These are phyloP conservation scores for Akabosia matsudoensis DNA, from an alignment of 1,140 invertebrate species.

Conservation along the genomic window DNA sequence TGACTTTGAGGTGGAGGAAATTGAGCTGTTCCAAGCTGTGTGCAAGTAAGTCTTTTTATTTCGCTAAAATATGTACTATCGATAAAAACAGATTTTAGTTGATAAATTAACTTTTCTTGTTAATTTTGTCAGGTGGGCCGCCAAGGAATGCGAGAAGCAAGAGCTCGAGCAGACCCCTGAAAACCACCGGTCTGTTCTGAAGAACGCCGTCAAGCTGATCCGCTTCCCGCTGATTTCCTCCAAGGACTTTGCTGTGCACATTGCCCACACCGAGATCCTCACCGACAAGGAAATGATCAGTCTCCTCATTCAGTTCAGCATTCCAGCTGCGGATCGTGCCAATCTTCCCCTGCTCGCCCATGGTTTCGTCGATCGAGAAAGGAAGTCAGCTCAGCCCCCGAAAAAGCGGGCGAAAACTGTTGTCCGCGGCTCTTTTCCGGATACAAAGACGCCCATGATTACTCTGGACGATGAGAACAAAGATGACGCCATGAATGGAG, in stretches of 20 bases:
- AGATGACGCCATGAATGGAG: neutral
- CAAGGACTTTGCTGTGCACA: constrained; percentile 34
- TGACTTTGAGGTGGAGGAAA: constrained; percentile 35
- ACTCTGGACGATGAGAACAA: constrained; percentile 32
- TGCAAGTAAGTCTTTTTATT: neutral
- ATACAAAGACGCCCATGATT: constrained; percentile 7
- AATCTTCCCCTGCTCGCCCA: constrained; percentile 6
- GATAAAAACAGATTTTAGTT: neutral
- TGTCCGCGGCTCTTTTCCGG: neutral
- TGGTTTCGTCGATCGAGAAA: constrained; percentile 26
- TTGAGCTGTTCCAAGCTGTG: constrained; percentile 30
- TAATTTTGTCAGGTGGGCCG: constrained; percentile 24
- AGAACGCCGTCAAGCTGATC: constrained; percentile 22
- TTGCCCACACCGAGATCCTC: constrained; percentile 32
- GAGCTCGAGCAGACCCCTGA: constrained; percentile 29
- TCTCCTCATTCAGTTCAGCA: constrained; percentile 33
- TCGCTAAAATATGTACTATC: neutral
- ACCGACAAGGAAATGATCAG: constrained; percentile 34
- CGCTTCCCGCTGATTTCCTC: constrained; percentile 31
- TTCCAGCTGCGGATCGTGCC: constrained; percentile 27
- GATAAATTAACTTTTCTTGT: neutral
- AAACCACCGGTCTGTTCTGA: constrained; percentile 30
- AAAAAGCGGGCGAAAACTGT: constrained; percentile 32
- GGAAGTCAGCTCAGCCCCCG: constrained; percentile 25
- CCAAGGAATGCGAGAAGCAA: constrained; percentile 33